phyloP scores from a whole-genome alignment of 2,888 invertebrate genomes.

The Himalopsyche japonica region DNA sequence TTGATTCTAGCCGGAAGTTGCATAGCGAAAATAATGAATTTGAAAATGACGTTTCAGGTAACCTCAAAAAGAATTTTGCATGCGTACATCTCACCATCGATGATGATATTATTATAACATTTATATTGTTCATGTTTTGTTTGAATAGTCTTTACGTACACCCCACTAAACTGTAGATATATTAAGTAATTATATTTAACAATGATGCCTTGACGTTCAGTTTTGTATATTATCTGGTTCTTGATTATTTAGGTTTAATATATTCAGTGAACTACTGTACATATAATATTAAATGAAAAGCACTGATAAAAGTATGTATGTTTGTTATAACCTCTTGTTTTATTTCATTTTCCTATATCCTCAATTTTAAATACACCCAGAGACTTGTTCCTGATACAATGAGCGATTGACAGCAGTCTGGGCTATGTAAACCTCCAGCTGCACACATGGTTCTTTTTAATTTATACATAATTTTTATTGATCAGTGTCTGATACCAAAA shows the following conservation, averaged over 20 bases:
- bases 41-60: not conserved
- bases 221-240: not conserved
- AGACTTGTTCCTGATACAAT: too few relatives aligned
- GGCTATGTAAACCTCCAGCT: too few relatives aligned
- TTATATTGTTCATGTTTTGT: not conserved
- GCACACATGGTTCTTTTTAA: too few relatives aligned
- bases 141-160: not conserved
- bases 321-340: not conserved
- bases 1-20: not conserved
- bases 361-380: too few relatives aligned
- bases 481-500: too few relatives aligned
- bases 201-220: not conserved
- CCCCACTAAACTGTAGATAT: not conserved
- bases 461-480: too few relatives aligned
- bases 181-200: not conserved
- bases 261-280: not conserved
- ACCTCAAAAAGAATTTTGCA: not conserved
- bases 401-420: too few relatives aligned
- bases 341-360: not conserved
- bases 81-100: not conserved
- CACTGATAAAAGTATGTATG: not conserved
- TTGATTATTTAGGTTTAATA: not conserved
- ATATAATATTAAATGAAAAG: not conserved
- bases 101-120: not conserved
- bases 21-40: not conserved